Conservation (phyloP, 2,113 vertebrate species). For the Coptodon bakossiorum region DNA sequence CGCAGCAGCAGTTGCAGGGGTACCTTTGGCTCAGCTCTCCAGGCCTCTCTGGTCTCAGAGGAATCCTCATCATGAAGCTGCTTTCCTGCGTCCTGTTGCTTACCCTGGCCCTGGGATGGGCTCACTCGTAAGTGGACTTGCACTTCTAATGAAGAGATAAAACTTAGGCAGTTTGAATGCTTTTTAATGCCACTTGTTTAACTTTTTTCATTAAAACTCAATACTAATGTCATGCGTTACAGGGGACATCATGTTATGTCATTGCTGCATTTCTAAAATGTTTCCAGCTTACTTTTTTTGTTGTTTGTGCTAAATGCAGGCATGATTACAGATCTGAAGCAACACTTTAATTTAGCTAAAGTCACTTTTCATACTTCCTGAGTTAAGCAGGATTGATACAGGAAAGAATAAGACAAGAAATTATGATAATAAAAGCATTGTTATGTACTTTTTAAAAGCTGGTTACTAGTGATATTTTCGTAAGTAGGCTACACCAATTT, state of each 20-base stretch:
- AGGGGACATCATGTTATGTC: neutral
- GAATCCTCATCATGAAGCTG: conserved; percentile 59
- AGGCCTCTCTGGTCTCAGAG: conserved; percentile 5
- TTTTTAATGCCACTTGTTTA: neutral
- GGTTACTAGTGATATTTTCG: neutral
- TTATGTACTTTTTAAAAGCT: neutral
- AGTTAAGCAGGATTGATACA: neutral
- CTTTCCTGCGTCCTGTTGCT: conserved; percentile 41
- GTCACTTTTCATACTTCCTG: neutral
- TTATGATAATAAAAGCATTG: neutral
- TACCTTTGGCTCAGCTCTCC: neutral
- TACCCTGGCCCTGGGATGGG: conserved; percentile 22
- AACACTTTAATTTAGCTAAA: neutral
- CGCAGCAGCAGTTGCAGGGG: neutral
- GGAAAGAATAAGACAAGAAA: neutral
- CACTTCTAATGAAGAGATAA: neutral
- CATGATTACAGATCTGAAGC: neutral
- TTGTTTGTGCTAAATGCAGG: neutral
- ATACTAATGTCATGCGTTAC: neutral
- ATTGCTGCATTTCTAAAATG: neutral
- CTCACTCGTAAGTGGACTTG: conserved; percentile 39
- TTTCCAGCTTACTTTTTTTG: neutral
- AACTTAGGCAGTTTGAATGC: neutral
- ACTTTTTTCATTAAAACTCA: neutral
- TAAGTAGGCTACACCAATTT: neutral